Percentiles rank a stretch among this genome's conserved stretches.
Evolutionary conservation across 1,140 invertebrate genomes (phyloP).

Genomic region (Bombyx mori): ASM3026992v2 NC_085130.1:8673001-8673500

Average conservation of each 20-base stretch:
- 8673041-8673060: no score
- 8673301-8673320: slow-evolving; percentile 72
- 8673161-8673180: slow-evolving; percentile 72
- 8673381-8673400: slow-evolving; percentile 7
- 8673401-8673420: no score
- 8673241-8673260: slow-evolving; percentile 75
- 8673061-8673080: no score
- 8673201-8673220: slow-evolving; percentile 73
- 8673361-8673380: slow-evolving; percentile 6
- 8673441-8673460: no score
- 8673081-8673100: no score
- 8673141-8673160: slow-evolving; percentile 28
- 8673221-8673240: slow-evolving; percentile 70
- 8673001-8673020: no score
- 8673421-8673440: no score
- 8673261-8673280: slow-evolving; percentile 81
- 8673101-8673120: no score
- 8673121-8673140: background rate
- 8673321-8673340: slow-evolving; percentile 72
- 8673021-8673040: no score
- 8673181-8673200: slow-evolving; percentile 68
- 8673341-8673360: slow-evolving; percentile 53
- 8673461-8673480: no score
- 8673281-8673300: slow-evolving; percentile 78
- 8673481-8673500: slow-evolving; percentile 2